phyloP scores from a whole-genome alignment of 2,888 invertebrate genomes.

The Agrochola lota region DNA sequence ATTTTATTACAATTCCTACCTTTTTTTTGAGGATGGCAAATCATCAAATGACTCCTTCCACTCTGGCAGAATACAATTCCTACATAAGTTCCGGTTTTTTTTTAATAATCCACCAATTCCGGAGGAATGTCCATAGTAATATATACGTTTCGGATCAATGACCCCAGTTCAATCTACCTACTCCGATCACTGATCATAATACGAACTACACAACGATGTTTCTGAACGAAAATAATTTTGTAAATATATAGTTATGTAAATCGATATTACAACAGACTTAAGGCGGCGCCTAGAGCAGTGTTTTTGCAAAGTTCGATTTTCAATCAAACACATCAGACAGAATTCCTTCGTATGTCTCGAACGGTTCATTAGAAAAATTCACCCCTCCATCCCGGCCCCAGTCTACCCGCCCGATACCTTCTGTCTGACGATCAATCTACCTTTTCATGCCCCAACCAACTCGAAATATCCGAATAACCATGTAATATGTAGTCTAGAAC shows the following conservation, averaged over 20 bases:
- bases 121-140: no score
- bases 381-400: constrained; percentile 10
- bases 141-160: no score
- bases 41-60: no score
- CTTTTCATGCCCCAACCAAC: constrained; percentile 36
- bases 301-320: constrained; percentile 30
- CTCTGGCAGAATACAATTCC: no score
- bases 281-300: background rate
- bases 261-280: background rate
- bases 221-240: background rate
- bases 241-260: background rate
- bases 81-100: no score
- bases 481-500: constrained; percentile 21
- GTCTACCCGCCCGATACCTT: constrained; percentile 35
- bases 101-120: no score
- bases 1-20: no score
- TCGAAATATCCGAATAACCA: constrained; percentile 17
- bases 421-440: constrained; percentile 42
- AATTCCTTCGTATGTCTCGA: constrained; percentile 16
- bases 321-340: constrained; percentile 32
- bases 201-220: background rate
- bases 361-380: constrained; percentile 54
- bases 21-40: no score
- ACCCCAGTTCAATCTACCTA: no score
- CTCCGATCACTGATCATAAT: no score